Evolutionary conservation across 1,140 invertebrate genomes (phyloP).

Genomic region (Cydia fagiglandana): DNA sequence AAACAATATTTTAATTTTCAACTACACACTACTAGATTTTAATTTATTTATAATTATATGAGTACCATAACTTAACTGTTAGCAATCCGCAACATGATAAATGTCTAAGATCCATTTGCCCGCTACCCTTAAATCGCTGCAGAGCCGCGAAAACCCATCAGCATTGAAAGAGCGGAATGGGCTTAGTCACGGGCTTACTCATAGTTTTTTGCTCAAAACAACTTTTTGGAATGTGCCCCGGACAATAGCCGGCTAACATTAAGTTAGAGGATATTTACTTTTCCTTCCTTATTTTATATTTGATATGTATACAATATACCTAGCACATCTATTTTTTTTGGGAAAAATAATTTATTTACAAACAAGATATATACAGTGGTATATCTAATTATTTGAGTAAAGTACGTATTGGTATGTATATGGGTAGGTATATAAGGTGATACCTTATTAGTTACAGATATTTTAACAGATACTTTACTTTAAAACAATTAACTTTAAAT

Average conservation of each 20-base stretch:
- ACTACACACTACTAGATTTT: too few species aligned
- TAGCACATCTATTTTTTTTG: too few species aligned
- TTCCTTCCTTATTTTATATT: background rate
- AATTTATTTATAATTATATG: background rate
- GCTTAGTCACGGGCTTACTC: slow-evolving; percentile 5
- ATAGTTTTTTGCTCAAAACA: slow-evolving; percentile 17
- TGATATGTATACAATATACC: too few species aligned
- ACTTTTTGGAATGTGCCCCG: background rate
- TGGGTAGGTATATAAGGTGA: too few species aligned
- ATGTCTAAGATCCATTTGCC: background rate
- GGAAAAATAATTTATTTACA: too few species aligned
- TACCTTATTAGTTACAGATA: too few species aligned
- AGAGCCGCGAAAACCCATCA: background rate
- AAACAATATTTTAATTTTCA: too few species aligned
- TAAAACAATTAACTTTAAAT: too few species aligned
- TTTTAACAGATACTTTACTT: too few species aligned
- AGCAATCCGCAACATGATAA: background rate
- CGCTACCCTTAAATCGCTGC: background rate
- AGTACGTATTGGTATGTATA: too few species aligned
- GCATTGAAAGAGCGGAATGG: slow-evolving; percentile 7
- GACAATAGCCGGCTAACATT: background rate
- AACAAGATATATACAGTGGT: too few species aligned
- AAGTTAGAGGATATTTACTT: background rate
- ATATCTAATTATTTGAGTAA: too few species aligned
- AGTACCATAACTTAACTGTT: background rate